These are phyloP conservation scores for Scylla paramamosain DNA, from an alignment of 1,140 invertebrate species.

Conservation along the genomic window DNA sequence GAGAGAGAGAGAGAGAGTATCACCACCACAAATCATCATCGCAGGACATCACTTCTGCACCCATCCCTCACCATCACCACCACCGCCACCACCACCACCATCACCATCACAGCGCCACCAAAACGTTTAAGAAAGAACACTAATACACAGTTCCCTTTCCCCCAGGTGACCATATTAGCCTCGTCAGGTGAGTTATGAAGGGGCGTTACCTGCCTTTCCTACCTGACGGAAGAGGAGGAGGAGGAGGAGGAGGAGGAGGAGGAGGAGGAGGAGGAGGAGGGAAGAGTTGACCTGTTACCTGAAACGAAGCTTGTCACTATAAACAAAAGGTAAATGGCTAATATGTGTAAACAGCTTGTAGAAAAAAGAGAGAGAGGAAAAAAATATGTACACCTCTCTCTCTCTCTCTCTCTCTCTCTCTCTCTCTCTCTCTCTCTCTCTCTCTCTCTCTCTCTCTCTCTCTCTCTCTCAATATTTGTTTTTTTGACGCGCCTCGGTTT, in stretches of 20 bases:
- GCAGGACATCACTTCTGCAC: too few species aligned
- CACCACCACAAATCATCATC: too few species aligned
- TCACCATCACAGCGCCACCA: not conserved
- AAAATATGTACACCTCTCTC: not conserved
- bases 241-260: not conserved
- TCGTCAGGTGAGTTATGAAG: conserved; percentile 11
- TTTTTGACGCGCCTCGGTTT: too few species aligned
- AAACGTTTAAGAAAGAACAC: conserved; percentile 6
- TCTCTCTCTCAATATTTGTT: too few species aligned
- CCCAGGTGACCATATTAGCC: conserved; percentile 11
- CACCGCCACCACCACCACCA: too few species aligned
- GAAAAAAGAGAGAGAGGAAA: not conserved
- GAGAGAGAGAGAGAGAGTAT: too few species aligned
- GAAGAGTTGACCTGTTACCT: not conserved
- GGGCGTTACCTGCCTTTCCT: conserved; percentile 18
- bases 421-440: not conserved
- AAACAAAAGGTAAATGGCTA: conserved; percentile 13
- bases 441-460: not conserved
- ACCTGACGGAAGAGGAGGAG: conserved; percentile 9
- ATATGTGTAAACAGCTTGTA: conserved; percentile 24
- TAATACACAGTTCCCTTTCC: not conserved
- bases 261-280: not conserved
- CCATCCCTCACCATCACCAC: not conserved
- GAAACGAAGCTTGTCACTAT: conserved; percentile 3
- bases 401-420: conserved; percentile 48